Evolutionary conservation across 2,797 vertebrate genomes (phyloP), one percentile per base, ranked within the genome.

Genomic region (Pelodytes ibericus): DNA sequence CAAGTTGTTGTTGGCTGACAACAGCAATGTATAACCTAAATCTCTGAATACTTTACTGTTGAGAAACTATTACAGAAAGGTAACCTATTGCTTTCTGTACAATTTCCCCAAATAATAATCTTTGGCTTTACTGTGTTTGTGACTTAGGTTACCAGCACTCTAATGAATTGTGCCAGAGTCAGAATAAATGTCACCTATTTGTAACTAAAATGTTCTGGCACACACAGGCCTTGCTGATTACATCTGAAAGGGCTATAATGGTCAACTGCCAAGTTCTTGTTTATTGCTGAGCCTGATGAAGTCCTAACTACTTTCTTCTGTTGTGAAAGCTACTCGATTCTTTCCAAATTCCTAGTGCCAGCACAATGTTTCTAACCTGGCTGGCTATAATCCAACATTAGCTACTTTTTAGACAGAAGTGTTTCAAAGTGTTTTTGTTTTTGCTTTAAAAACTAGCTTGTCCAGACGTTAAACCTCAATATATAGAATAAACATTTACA

Each of bases 21-120:
- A 39, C 41, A 3, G 26, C 53, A 47, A 60, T 44, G 44, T 59
- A 60, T 71, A 69, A 57, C n/a, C 41, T 71, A 71, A 60, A 71
- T 61, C 13, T 30, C 33, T 60, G 25, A 36, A 44, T 59, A 61
- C 47, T 60, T 49, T n/a, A 29, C 39, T 49, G 15, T 9, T 26
- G 57, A 5, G 41, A 47, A 47, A 60, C 11, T 61, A 30, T 30
- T 11, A 8, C 33, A 53, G 15, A 27, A 31, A 29, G 33, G 22
- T 15, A 26, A 59, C 26, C 1, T 13, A 33, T 31, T n/a, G n/a
- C n/a, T n/a, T n/a, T n/a, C n/a, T 71, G 36, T 3, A 41, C 53
- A 39, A 25, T 59, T 18, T 53, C 4, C n/a, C 15, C 33, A 8
- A 31, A 26, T 15, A 60, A 71, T n/a, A 47, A 41, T 22, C n/a